Conservation (phyloP, 2,797 vertebrate genomes). For the Chelmon rostratus region DNA sequence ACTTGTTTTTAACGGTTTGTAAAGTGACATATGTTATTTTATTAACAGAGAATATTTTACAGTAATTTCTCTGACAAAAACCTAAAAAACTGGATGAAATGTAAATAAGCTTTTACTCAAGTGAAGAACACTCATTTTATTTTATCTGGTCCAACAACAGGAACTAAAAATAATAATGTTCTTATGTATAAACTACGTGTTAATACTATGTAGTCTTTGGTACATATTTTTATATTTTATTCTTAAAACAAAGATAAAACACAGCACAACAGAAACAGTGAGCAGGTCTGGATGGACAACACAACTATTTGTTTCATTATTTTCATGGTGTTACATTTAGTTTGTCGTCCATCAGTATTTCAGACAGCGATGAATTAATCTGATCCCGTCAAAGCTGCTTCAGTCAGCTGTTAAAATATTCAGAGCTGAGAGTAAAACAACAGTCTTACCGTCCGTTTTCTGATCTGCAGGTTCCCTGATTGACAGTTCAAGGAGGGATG, state of each 20-base stretch:
- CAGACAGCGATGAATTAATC: background rate
- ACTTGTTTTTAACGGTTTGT: too few relatives aligned
- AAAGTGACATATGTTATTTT: too few relatives aligned
- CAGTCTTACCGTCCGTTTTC: slow-evolving; percentile 1
- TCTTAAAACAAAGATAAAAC: background rate
- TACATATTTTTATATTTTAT: too few relatives aligned
- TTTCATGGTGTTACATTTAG: background rate
- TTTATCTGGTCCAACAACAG: too few relatives aligned
- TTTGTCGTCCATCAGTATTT: background rate
- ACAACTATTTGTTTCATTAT: background rate
- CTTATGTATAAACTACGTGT: too few relatives aligned
- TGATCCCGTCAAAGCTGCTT: slow-evolving; percentile 1
- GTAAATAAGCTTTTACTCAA: too few relatives aligned
- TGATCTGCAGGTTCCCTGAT: background rate
- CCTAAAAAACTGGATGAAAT: background rate
- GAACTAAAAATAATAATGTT: too few relatives aligned
- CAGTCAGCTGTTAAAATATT: background rate
- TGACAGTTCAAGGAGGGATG: background rate
- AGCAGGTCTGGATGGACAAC: background rate
- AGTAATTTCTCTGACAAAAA: too few relatives aligned
- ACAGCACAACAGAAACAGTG: too few relatives aligned
- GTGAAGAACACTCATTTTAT: too few relatives aligned
- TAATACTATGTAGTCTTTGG: too few relatives aligned
- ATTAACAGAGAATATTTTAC: too few relatives aligned
- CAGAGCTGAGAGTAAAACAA: background rate